Evolutionary conservation across 2,888 invertebrate species (phyloP).

Genomic region (Papilio protenor): DNA sequence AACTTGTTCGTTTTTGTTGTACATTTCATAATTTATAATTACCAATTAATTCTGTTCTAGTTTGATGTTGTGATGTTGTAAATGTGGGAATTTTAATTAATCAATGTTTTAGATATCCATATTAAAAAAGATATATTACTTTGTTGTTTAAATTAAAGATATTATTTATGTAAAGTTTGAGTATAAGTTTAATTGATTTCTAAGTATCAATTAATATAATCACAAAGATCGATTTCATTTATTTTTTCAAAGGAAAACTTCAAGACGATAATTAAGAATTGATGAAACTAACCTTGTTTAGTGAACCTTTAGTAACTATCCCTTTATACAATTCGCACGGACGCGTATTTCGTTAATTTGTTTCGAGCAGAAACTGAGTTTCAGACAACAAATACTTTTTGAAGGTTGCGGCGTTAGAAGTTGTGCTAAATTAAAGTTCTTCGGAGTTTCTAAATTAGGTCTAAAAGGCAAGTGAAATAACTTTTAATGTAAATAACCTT

Average conservation of each 20-base stretch:
- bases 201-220: background rate
- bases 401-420: constrained; percentile 39
- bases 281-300: constrained; percentile 30
- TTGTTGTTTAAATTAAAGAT: too few relatives aligned
- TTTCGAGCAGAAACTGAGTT: constrained; percentile 40
- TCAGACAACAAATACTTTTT: constrained; percentile 41
- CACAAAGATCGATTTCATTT: background rate
- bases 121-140: too few relatives aligned
- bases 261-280: constrained; percentile 25
- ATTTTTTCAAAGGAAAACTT: constrained; percentile 18
- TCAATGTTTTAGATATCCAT: background rate
- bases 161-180: too few relatives aligned
- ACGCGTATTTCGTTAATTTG: constrained; percentile 42
- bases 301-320: constrained; percentile 36
- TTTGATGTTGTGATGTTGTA: background rate
- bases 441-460: constrained; percentile 41
- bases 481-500: constrained; percentile 34
- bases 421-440: constrained; percentile 43
- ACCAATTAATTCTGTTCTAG: constrained; percentile 25
- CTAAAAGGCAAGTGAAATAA: constrained; percentile 40
- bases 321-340: constrained; percentile 34
- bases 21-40: constrained; percentile 26
- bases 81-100: background rate
- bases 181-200: background rate
- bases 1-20: constrained; percentile 33